Evolutionary conservation across 1,140 invertebrate species (phyloP).

Genomic region (Dendrolimus kikuchii): DNA sequence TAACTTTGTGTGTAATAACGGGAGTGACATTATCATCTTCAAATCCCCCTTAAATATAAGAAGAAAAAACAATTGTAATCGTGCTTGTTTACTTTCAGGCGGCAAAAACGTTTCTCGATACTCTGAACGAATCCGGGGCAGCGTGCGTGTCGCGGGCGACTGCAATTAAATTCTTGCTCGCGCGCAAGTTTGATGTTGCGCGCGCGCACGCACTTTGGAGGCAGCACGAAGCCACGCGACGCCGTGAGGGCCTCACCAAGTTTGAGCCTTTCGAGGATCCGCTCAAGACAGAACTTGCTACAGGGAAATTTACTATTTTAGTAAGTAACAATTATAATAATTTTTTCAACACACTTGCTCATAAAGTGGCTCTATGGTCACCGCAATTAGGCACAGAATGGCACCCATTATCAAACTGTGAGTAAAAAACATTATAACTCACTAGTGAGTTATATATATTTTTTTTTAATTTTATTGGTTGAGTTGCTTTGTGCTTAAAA

Average conservation of each 20-base stretch:
- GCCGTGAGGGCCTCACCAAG: slow-evolving; percentile 86
- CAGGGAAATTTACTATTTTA: slow-evolving; percentile 97
- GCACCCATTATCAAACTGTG: too few species aligned
- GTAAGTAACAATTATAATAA: slow-evolving; percentile 75
- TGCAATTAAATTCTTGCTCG: slow-evolving; percentile 95
- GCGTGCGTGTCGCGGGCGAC: slow-evolving; percentile 77
- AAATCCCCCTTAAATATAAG: not conserved
- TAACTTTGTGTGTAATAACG: too few species aligned
- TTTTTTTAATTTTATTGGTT: too few species aligned
- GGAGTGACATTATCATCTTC: too few species aligned
- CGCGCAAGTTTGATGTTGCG: slow-evolving; percentile 94
- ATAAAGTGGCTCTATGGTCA: too few species aligned
- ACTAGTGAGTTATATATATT: too few species aligned
- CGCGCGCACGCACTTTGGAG: slow-evolving; percentile 91
- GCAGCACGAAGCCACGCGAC: slow-evolving; percentile 91
- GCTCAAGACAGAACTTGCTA: slow-evolving; percentile 88
- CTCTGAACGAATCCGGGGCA: slow-evolving; percentile 78
- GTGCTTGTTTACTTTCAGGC: slow-evolving; percentile 73
- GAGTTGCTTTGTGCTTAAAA: too few species aligned
- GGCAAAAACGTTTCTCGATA: slow-evolving; percentile 84
- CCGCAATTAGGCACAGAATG: too few species aligned
- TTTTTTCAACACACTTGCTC: too few species aligned
- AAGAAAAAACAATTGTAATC: not conserved
- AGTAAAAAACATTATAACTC: too few species aligned
- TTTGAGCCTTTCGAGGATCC: slow-evolving; percentile 88